These are phyloP conservation scores for Campoletis sonorensis DNA, from an alignment of 1,140 invertebrate species.

Conservation along the genomic window DNA sequence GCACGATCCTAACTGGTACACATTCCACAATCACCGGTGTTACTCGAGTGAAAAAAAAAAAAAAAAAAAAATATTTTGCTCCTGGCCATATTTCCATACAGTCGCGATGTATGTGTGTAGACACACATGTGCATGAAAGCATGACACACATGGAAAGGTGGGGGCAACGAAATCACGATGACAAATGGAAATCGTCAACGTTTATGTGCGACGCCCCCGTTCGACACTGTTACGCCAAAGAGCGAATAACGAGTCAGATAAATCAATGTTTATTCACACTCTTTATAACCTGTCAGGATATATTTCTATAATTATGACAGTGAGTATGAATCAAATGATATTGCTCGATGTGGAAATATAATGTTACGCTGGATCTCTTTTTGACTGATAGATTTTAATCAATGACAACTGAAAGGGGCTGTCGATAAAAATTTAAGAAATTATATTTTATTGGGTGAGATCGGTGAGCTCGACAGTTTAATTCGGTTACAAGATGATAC, in stretches of 20 bases:
- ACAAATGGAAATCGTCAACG: constrained; percentile 51
- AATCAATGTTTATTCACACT: constrained; percentile 52
- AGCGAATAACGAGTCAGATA: constrained; percentile 43
- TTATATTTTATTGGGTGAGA: constrained; percentile 10
- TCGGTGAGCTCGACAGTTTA: constrained; percentile 2
- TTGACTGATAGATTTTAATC: constrained; percentile 23
- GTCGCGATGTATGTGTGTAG: not conserved
- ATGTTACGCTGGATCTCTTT: not conserved
- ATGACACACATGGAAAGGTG: not conserved
- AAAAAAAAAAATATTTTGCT: constrained; percentile 27
- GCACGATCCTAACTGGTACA: constrained; percentile 41
- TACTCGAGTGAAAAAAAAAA: constrained; percentile 55
- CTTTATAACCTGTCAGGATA: constrained; percentile 33
- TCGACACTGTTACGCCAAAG: constrained; percentile 15
- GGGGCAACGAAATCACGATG: constrained; percentile 41
- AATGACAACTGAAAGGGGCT: not conserved
- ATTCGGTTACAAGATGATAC: not conserved
- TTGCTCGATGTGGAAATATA: constrained; percentile 10
- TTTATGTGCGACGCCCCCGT: constrained; percentile 32
- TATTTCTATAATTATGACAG: constrained; percentile 39
- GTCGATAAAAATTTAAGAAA: not conserved
- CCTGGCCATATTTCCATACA: not conserved
- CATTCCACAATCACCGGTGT: constrained; percentile 67
- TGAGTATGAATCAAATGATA: constrained; percentile 7
- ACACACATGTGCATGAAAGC: not conserved